phyloP scores from a whole-genome alignment of 2,888 invertebrate species.

The Barypeithes pellucidus region DNA sequence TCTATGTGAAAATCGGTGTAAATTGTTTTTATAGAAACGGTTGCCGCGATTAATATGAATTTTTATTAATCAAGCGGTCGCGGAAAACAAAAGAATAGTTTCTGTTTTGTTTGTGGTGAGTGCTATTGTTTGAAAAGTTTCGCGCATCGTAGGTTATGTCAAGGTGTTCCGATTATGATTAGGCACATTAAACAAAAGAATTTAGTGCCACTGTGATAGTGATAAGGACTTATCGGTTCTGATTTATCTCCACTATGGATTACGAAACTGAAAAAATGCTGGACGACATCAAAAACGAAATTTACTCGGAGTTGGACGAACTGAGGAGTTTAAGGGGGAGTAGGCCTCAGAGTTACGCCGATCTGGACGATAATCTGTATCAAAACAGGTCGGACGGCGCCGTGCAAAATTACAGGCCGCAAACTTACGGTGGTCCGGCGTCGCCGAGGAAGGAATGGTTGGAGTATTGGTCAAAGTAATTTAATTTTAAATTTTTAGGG shows the following conservation, averaged over 20 bases:
- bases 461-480: slow-evolving; percentile 68
- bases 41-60: slow-evolving; percentile 2
- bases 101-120: slow-evolving; percentile 1
- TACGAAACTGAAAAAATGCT: slow-evolving; percentile 63
- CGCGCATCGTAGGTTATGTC: slow-evolving; percentile 7
- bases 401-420: slow-evolving; percentile 24
- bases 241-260: slow-evolving; percentile 56
- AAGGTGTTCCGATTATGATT: slow-evolving; percentile 7
- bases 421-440: slow-evolving; percentile 1
- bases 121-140: background rate
- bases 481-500: slow-evolving; percentile 7
- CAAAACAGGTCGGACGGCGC: slow-evolving; percentile 4
- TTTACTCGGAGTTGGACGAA: slow-evolving; percentile 61
- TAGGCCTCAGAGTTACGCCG: slow-evolving; percentile 31
- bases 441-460: slow-evolving; percentile 61
- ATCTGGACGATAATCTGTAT: slow-evolving; percentile 4
- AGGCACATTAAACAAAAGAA: background rate
- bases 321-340: slow-evolving; percentile 25
- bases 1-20: slow-evolving; percentile 2
- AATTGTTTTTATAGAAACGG: slow-evolving; percentile 16
- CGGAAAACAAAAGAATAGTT: slow-evolving; percentile 13
- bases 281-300: slow-evolving; percentile 65
- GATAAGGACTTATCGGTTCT: background rate
- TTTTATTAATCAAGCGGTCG: background rate
- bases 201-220: slow-evolving; percentile 10